A percentile compares a stretch with the other conserved stretches of the same genome.
phyloP scores from a whole-genome alignment of 2,888 invertebrate genomes.

The Orchesella flavescens region DNA sequence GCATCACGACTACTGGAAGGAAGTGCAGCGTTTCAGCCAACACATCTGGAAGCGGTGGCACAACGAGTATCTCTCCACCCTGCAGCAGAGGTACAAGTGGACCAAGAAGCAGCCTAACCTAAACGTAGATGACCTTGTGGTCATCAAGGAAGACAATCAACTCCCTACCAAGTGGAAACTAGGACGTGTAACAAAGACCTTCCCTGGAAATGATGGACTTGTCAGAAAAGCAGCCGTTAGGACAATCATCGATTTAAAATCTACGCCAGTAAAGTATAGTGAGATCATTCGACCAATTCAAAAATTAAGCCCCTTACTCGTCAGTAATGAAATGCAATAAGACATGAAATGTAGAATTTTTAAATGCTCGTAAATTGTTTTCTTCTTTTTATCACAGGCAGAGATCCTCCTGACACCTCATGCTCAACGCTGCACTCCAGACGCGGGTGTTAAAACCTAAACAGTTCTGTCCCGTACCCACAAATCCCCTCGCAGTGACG shows the following conservation, averaged over 20 bases:
- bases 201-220: conserved; percentile 72
- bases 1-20: conserved; percentile 39
- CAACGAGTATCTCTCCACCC: conserved; percentile 40
- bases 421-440: no score
- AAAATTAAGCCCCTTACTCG: background rate
- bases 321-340: no score
- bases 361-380: no score
- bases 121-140: conserved; percentile 34
- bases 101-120: background rate
- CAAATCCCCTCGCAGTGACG: no score
- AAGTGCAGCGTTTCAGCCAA: conserved; percentile 34
- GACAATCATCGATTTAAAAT: conserved; percentile 54
- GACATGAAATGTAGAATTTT: no score
- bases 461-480: no score
- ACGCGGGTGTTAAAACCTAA: no score
- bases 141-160: conserved; percentile 48
- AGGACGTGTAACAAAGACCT: conserved; percentile 70
- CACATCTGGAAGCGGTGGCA: conserved; percentile 56
- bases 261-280: background rate
- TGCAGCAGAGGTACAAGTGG: conserved; percentile 60
- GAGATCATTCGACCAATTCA: background rate
- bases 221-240: conserved; percentile 72
- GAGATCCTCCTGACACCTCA: no score
- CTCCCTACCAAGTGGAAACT: conserved; percentile 68
- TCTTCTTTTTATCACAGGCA: no score